Evolutionary conservation across 2,797 vertebrate species (phyloP), one percentile per base, ranked within the genome.

Genomic region (Thaleichthys pacificus): DNA sequence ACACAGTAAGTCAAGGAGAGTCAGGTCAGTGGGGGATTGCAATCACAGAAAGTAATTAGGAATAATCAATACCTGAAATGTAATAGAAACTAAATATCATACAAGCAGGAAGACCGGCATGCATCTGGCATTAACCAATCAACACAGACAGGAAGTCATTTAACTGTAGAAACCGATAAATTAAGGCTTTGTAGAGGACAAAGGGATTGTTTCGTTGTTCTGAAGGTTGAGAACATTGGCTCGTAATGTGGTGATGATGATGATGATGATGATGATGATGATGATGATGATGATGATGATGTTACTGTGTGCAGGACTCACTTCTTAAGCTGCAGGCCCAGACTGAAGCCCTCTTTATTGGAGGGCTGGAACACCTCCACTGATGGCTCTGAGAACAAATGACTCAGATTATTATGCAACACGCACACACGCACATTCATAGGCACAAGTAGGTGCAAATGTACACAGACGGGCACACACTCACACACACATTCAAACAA

Each of bases 311-410:
- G 60, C 15, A 68, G 47, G 4, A 77, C 97, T 96, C 90, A 98
- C 97, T 99, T 99, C 90, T 99, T 99, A 79, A 99, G 92, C 86
- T 99, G 97, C 76, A 99, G 93, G 83, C 97, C 97, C 67, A 99
- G 86, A 77, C 97, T 98, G 62, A 98, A 99, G 60, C 96, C 95
- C 72, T 99, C 97, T 91, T 98, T 98, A 90, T 97, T 99, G 61
- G 97, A 99, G 0, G 97, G 97, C 89, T 99, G 97, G 91, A 98
- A 99, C 82, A 99, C 97, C 75, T 99, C 97, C 47, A 99, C 97
- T 67, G 97, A 97, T 0, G 97, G 97, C 87, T 99, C 97, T 99
- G 91, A 1, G 70, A 74, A 83, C 5, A 90, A 68, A 83, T 78
- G 77, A 88, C 77, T 76, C 66, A 81, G 21, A 81, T 56, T 51